Base-by-base conservation (phyloP, 2,888 invertebrate species). In the Ischnura elegans region DNA sequence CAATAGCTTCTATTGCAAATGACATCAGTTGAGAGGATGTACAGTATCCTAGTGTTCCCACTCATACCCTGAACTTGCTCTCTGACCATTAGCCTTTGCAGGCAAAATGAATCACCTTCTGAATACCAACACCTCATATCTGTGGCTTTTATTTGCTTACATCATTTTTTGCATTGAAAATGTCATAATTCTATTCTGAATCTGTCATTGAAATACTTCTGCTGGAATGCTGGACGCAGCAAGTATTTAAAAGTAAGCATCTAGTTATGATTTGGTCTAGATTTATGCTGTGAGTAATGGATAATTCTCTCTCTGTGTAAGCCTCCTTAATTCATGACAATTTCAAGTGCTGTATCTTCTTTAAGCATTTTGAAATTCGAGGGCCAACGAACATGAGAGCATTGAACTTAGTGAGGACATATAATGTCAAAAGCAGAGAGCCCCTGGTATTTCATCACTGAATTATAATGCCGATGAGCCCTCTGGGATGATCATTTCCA, bases 1-100 rank as follows among this genome's bases (percentile, higher is more conserved):
- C 61, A 61, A 90, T 43, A 90, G 55, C 43, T 13, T 66, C 61
- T 43, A 90, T 61, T 90, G 61, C 61, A 90, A 90, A 66, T 90
- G 21, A 90, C 90, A 61, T 43, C 43, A 47, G 90, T 61, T 90
- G 61, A 43, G 42, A 90, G 61, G 90, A 90, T 51, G 36, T 42
- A 36, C 55, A 90, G 36, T 43, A 90, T 90, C 16, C 90, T 90
- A 90, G 10, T n/a, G 25, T 90, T 43, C 43, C 42, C n/a, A 61
- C 55, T 4, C 90, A 25, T 61, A 36, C 16, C 76, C 76, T 76
- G n/a, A 76, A 76, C 36, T 76, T 10, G 6, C 76, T 76, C 36
- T 76, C 76, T 36, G 76, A 10, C 36, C 10, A 36, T 61, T 16
- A 10, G 42, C 36, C 25, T 19, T 45, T 25, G 13, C n/a, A 36